Base-by-base conservation (phyloP, 2,113 vertebrate genomes). In the Fulica atra region DNA sequence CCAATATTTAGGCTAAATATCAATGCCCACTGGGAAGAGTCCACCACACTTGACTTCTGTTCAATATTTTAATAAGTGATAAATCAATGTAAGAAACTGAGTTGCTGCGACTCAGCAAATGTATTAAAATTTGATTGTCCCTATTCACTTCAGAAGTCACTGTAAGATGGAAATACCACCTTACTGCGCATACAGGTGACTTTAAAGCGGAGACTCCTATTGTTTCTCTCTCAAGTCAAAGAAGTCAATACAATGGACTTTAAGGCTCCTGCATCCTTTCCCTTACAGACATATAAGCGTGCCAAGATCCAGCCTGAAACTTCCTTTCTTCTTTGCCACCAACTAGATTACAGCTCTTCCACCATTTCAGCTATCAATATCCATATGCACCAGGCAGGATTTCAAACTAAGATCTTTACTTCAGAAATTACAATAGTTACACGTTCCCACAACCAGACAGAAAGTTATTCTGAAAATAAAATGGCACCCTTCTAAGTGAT, bases 401-500 rank as follows among this genome's bases (percentile, higher is more conserved):
- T 89, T 89, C 60, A 89, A 72, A 81, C 38, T 25, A 79, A 17
- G 10, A 5, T 2, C 2, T 25, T 35, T 31, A 3, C 26, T 85
- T 69, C 28, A 51, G 26, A 82, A 92, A 57, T 71, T 25, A 44
- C 7, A 11, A 10, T 38, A 73, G 31, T 16, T 23, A 71, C 61
- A 6, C 48, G 25, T 3, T 31, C 26, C 50, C 10, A 73, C 16
- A 93, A 88, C 3, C 38, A 76, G 61, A 81, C 18, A 25, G 53
- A 48, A 44, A 80, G 10, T 61, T 69, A 33, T 35, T 79, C 66
- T 65, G 70, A 61, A 89, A 80, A 61, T 38, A 70, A 11, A 10
- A 36, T 17, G 0, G 0, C 29, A 23, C 8, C 4, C 8, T 64
- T 72, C 44, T 57, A 42, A 31, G 10, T 7, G 13, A 65, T 7